Evolutionary conservation across 2,888 invertebrate species (phyloP).

Genomic region (Drosophila phalerata): DNA sequence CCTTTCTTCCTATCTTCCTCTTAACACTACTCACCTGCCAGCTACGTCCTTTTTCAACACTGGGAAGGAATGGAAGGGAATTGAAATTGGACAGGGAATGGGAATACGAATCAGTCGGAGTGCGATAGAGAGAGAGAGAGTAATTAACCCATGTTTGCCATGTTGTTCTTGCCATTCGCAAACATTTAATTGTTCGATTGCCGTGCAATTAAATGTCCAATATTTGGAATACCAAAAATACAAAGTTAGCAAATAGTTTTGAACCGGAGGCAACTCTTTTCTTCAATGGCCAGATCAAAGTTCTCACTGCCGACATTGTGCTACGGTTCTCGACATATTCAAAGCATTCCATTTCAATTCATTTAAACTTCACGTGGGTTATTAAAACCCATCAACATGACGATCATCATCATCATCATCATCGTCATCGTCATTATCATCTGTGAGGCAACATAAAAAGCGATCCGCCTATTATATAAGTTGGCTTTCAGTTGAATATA

Average conservation of each 20-base stretch:
- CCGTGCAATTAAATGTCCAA: conserved; percentile 70
- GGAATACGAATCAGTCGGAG: conserved; percentile 21
- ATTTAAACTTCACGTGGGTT: conserved; percentile 48
- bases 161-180: conserved; percentile 60
- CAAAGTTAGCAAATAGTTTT: conserved; percentile 26
- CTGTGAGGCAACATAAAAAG: conserved; percentile 33
- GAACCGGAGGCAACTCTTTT: conserved; percentile 21
- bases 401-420: conserved; percentile 33
- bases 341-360: conserved; percentile 60
- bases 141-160: conserved; percentile 74
- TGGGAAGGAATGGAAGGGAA: conserved; percentile 28
- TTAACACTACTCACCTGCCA: conserved; percentile 32
- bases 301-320: conserved; percentile 52
- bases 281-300: conserved; percentile 65
- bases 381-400: conserved; percentile 65
- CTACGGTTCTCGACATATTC: conserved; percentile 78
- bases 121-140: conserved; percentile 38
- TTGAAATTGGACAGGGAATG: conserved; percentile 11
- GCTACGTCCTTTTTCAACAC: conserved; percentile 69
- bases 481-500: conserved; percentile 5
- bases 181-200: conserved; percentile 81
- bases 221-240: conserved; percentile 68
- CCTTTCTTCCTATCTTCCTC: conserved; percentile 1
- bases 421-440: conserved; percentile 12
- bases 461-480: conserved; percentile 63